These are phyloP conservation scores for Anoplolepis gracilipes DNA, from an alignment of 1,140 invertebrate genomes.

Conservation along the genomic window DNA sequence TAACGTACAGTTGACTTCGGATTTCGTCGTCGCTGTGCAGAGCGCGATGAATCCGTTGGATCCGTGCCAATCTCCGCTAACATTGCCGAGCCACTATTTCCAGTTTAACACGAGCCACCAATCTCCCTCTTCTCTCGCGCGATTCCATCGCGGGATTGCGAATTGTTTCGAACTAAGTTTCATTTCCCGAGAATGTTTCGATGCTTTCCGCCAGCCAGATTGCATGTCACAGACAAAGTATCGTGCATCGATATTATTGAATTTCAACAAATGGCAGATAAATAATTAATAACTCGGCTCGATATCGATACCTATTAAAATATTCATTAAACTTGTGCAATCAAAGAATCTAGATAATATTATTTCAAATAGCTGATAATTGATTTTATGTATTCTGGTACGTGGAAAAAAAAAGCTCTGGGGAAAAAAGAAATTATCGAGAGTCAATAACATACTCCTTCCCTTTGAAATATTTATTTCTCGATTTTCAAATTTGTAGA, in stretches of 20 bases:
- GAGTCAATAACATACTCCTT: neutral
- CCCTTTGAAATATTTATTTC: neutral
- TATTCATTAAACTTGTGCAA: slow-evolving; percentile 33
- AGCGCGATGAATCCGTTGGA: slow-evolving; percentile 56
- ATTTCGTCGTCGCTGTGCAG: slow-evolving; percentile 35
- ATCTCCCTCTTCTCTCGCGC: slow-evolving; percentile 6
- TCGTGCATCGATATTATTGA: slow-evolving; percentile 31
- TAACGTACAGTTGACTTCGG: slow-evolving; percentile 58
- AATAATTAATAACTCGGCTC: slow-evolving; percentile 35
- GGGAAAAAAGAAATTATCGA: neutral
- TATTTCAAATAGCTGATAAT: neutral
- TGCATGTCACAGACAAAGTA: neutral
- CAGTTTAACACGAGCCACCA: slow-evolving; percentile 54
- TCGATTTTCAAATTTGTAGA: neutral
- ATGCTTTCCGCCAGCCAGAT: slow-evolving; percentile 12
- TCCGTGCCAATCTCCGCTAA: slow-evolving; percentile 49
- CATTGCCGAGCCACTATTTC: slow-evolving; percentile 55
- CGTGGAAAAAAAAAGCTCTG: neutral
- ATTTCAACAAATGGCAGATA: slow-evolving; percentile 45
- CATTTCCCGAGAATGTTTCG: slow-evolving; percentile 43
- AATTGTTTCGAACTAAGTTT: slow-evolving; percentile 58
- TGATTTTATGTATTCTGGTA: neutral
- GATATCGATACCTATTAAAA: neutral
- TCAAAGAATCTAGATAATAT: neutral
- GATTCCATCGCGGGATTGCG: slow-evolving; percentile 46